Base-by-base conservation (phyloP, 2,888 invertebrate species). In the Mesopsocus fuscifrons region DNA sequence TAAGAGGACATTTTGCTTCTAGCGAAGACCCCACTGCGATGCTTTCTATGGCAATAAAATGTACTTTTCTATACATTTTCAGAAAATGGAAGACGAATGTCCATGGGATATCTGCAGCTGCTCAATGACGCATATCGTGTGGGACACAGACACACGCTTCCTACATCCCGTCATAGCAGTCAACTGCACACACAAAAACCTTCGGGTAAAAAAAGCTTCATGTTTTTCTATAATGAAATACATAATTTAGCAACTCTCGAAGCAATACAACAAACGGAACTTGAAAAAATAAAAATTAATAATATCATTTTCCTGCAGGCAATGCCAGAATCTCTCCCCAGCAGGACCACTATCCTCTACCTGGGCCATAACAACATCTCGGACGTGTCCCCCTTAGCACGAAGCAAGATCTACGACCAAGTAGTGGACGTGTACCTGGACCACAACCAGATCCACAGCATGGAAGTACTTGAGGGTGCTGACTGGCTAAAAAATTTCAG, bases 401-500 rank as follows among this genome's bases (percentile, higher is more conserved):
- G 69, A 31, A 79, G 82, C 58, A 68, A 68, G 0, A 63, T 69
- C 45, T 87, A 83, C 57, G 65, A 68, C 48, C 65, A 66, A 46
- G 68, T 87, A 1, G 65, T 72, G 32, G 83, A 85, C 55, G 61
- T 88, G 20, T 78, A 79, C 55, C 56, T 87, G 53, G 83, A 84
- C 53, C 70, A 79, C 54, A 88, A 88, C 58, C 65, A 64, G 38
- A 70, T 88, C 41, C 66, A 70, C 8, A 68, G 67, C 34, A 69
- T 78, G 33, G 72, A 74, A 33, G 68, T 71, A 2, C 58, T 87
- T 44, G 87, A 87, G 54, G 79, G 78, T 15, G 73, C 81, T 0
- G 71, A 74, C 52, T 88, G 83, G 83, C 67, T 87, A 49, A 67
- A 72, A 22, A 70, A 74, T 42, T 85, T 87, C 55, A 67, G 84